Evolutionary conservation across 2,888 invertebrate genomes (phyloP).

Genomic region (Acanthococcus lagerstroemiae): DNA sequence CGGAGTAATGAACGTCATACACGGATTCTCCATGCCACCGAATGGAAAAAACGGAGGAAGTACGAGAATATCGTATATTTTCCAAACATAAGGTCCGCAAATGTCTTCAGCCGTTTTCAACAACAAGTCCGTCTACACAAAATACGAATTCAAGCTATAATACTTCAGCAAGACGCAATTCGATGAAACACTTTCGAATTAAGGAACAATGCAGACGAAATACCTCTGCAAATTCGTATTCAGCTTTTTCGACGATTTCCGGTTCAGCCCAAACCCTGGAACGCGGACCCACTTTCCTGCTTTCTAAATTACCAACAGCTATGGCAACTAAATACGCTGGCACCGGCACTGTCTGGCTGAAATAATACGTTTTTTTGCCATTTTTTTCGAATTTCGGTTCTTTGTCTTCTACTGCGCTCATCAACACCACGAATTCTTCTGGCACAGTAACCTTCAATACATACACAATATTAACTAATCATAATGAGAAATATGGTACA

Average conservation of each 20-base stretch:
- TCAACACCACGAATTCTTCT: constrained; percentile 66
- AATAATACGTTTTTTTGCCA: constrained; percentile 46
- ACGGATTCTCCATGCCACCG: constrained; percentile 97
- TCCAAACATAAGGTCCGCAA: constrained; percentile 85
- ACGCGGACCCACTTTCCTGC: constrained; percentile 63
- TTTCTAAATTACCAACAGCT: constrained; percentile 72
- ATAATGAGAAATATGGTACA: background rate
- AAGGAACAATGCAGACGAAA: no score
- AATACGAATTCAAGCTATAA: background rate
- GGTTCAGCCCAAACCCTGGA: constrained; percentile 84
- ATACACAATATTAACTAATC: background rate
- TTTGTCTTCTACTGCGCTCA: constrained; percentile 67
- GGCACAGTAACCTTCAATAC: constrained; percentile 32
- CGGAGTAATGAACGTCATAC: constrained; percentile 88
- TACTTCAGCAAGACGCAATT: background rate
- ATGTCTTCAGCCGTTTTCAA: constrained; percentile 69
- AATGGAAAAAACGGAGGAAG: constrained; percentile 89
- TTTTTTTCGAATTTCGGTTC: constrained; percentile 37
- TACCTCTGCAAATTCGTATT: constrained; percentile 74
- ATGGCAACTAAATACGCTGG: constrained; percentile 84
- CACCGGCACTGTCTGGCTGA: constrained; percentile 69
- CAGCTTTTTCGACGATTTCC: constrained; percentile 68
- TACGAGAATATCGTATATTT: constrained; percentile 76
- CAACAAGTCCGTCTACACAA: constrained; percentile 58
- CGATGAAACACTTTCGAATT: background rate